These are phyloP conservation scores for Drosophila trapezifrons DNA, from an alignment of 1,140 invertebrate species.

Conservation along the genomic window DNA sequence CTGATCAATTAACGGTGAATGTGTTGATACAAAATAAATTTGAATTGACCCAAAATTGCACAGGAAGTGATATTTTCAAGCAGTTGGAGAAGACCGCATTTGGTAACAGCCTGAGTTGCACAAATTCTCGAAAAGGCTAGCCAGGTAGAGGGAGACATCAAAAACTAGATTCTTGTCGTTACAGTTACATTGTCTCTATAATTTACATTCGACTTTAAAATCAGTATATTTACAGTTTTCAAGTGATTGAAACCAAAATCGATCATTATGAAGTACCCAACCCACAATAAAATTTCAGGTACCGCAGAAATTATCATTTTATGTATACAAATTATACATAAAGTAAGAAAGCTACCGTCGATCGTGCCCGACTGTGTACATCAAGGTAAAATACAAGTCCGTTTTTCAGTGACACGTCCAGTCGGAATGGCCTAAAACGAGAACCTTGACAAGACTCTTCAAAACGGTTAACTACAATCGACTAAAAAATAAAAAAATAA, in stretches of 20 bases:
- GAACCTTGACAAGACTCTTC: too few species aligned
- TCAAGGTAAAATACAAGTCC: too few species aligned
- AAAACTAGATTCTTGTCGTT: conserved; percentile 11
- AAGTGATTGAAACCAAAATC: background rate
- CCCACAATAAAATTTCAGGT: too few species aligned
- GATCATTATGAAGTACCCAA: too few species aligned
- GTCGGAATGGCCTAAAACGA: too few species aligned
- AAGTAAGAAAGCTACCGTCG: too few species aligned
- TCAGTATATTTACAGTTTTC: background rate
- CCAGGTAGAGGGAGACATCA: conserved; percentile 25
- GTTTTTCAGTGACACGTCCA: too few species aligned
- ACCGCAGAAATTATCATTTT: too few species aligned
- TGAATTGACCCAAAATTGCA: conserved; percentile 22
- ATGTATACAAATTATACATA: too few species aligned
- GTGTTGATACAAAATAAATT: conserved; percentile 12
- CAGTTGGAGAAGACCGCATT: conserved; percentile 5
- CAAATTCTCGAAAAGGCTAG: conserved; percentile 1
- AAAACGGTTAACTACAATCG: too few species aligned
- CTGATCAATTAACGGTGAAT: conserved; percentile 37
- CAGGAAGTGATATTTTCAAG: conserved; percentile 39
- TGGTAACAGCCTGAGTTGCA: conserved; percentile 28
- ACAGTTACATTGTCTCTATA: conserved; percentile 26
- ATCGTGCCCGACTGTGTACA: too few species aligned
- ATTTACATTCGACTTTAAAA: conserved; percentile 54
- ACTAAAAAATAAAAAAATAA: too few species aligned